Evolutionary conservation across 2,888 invertebrate species (phyloP), one percentile per base, ranked within the genome.

Genomic region (Nemapogon koenigi): DNA sequence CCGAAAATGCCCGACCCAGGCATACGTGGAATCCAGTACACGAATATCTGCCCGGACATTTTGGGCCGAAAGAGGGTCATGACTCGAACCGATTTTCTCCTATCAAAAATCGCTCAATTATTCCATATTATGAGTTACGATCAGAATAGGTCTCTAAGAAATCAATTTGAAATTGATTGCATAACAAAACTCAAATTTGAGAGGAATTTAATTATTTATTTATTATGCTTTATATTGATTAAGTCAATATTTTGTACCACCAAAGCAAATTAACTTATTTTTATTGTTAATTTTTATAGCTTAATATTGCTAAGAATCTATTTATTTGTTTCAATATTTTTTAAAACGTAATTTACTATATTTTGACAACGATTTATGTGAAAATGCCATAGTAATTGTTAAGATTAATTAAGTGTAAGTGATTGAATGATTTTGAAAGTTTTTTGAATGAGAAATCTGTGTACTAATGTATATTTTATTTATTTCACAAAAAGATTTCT

Each of bases 381-480:
- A 51, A 59, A 67, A 72, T 72, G 78, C 78, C 78, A 78, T 78
- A 76, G 62, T 78, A 78, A 62, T 49, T 66, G 43, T 8, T 33
- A 76, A 75, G 75, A 75, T 57, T 51, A 11, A 48, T 46, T 52
- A 70, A 69, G 64, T 35, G 42, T 49, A 64, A 67, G 59, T 54
- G 42, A 15, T 35, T 3, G n/a, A n/a, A 25, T 22, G 3, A 11
- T 33, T 37, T 39, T 38, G 76, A 78, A 68, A 67, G 62, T 65
- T 48, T 66, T 71, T 78, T 75, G 75, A 78, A 73, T 68, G 54
- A 60, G 76, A 76, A 75, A 78, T 76, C 70, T 41, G 46, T 57
- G 45, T 57, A 49, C 45, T 50, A 49, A 46, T 50, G 46, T 37
- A 17, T 17, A 8, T 11, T 4, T 49, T 52, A 46, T 43, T 47